Evolutionary conservation across 2,888 invertebrate genomes (phyloP), one percentile per base, ranked within the genome.

Genomic region (Drymonia ruficornis): DNA sequence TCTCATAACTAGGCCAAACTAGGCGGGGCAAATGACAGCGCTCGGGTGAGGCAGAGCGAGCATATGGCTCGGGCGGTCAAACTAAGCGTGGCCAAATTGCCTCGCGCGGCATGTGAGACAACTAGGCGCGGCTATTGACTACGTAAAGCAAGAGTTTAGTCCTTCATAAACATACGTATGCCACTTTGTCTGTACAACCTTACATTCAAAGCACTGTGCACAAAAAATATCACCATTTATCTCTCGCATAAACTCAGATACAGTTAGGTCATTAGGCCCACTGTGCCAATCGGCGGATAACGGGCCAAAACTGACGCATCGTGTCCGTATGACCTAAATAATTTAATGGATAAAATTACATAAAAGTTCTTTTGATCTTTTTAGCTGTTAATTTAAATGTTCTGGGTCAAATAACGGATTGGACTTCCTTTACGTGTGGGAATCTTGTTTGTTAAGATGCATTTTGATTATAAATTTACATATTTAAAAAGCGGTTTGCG

Each of bases 211-310:
- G 5, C 50, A 16, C 53, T 31, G 49, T 56, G 46, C 52, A 53
- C 50, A 60, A 59, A 50, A 54, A 38, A 47, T 40, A 55, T 28
- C 23, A 43, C 55, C 45, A 59, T 56, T 55, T 57, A 55, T 63
- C 52, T 44, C 16, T 28, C 44, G 23, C 13, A 23, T 44, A 44
- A 12, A 38, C 34, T 42, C 36, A 46, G 43, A 34, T 54, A 65
- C 70, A 65, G 70, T 70, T 70, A 70, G 49, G 58, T 58, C 65
- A 72, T 72, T 69, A 69, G 59, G 58, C 53, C 50, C 59, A 69
- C 50, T 74, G 60, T 67, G 74, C 58, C 72, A 70, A 69, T 66
- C 61, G 43, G 46, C 45, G 45, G 12, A 50, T 70, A 70, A 68
- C 70, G 65, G 70, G 43, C 65, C 58, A 48, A 47, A 48, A 63